phyloP scores from a whole-genome alignment of 2,888 invertebrate genomes.

The Pterobdella sp. region DNA sequence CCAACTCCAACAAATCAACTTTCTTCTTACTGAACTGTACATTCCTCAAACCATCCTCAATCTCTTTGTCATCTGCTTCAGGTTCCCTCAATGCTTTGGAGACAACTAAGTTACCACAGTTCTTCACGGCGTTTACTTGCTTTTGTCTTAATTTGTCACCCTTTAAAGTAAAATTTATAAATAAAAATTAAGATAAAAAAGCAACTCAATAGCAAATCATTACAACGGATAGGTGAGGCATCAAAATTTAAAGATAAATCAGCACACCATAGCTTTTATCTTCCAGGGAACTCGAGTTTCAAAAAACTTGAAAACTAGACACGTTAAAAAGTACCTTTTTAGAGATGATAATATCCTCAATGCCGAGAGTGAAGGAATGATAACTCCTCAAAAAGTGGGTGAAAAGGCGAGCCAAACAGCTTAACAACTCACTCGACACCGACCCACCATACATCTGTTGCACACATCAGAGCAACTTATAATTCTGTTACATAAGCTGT shows the following conservation, averaged over 20 bases:
- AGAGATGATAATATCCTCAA: slow-evolving; percentile 81
- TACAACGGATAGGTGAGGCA: no score
- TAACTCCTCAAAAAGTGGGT: slow-evolving; percentile 75
- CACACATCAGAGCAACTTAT: no score
- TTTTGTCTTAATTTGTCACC: slow-evolving; percentile 64
- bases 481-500: no score
- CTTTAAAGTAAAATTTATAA: slow-evolving; percentile 40
- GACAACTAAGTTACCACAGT: slow-evolving; percentile 60
- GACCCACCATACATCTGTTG: slow-evolving; percentile 75
- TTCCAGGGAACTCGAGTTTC: no score
- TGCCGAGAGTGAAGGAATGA: slow-evolving; percentile 85
- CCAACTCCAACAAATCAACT: slow-evolving; percentile 66
- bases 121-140: slow-evolving; percentile 60
- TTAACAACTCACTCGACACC: slow-evolving; percentile 71
- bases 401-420: slow-evolving; percentile 83
- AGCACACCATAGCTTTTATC: no score
- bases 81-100: slow-evolving; percentile 64
- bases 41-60: slow-evolving; percentile 45
- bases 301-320: no score
- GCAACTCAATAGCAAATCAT: no score
- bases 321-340: slow-evolving; percentile 36
- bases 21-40: slow-evolving; percentile 60
- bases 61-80: slow-evolving; percentile 15
- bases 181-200: slow-evolving; percentile 10
- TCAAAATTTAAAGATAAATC: no score